Conservation (phyloP, 2,888 invertebrate genomes). For the Trissoscelio sp. region DNA sequence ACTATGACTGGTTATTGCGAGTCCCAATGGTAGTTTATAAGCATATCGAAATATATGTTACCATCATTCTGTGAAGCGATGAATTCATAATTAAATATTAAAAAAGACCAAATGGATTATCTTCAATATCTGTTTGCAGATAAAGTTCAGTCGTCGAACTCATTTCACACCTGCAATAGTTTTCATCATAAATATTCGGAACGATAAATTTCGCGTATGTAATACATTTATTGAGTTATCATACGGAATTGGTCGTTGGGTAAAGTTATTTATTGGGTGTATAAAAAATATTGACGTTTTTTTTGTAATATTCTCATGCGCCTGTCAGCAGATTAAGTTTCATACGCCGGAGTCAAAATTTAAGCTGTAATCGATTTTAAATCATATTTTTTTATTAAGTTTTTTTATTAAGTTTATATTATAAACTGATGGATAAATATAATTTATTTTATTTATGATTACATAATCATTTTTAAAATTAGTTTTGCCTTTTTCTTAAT, state of each 20-base stretch:
- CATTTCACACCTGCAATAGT: slow-evolving; percentile 31
- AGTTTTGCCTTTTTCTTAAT: too few relatives aligned
- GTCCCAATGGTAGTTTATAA: background rate
- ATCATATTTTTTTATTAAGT: background rate
- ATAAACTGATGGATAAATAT: too few relatives aligned
- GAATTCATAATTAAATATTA: slow-evolving; percentile 28
- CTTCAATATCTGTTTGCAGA: slow-evolving; percentile 29
- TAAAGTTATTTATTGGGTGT: background rate
- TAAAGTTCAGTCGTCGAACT: slow-evolving; percentile 50
- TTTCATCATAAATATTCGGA: slow-evolving; percentile 30
- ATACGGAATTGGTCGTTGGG: slow-evolving; percentile 3
- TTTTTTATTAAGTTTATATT: too few relatives aligned
- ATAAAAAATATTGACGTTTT: background rate
- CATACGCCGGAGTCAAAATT: background rate
- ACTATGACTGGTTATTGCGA: background rate
- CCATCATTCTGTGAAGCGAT: background rate
- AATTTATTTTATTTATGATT: too few relatives aligned
- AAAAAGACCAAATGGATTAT: slow-evolving; percentile 37
- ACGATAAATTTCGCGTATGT: slow-evolving; percentile 15
- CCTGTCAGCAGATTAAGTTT: slow-evolving; percentile 3
- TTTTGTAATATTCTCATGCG: background rate
- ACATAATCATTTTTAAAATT: too few relatives aligned
- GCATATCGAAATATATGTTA: background rate
- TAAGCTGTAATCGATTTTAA: background rate
- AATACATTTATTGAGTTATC: slow-evolving; percentile 42